Evolutionary conservation across 2,888 invertebrate species (phyloP).

Genomic region (Erebia palarica): DNA sequence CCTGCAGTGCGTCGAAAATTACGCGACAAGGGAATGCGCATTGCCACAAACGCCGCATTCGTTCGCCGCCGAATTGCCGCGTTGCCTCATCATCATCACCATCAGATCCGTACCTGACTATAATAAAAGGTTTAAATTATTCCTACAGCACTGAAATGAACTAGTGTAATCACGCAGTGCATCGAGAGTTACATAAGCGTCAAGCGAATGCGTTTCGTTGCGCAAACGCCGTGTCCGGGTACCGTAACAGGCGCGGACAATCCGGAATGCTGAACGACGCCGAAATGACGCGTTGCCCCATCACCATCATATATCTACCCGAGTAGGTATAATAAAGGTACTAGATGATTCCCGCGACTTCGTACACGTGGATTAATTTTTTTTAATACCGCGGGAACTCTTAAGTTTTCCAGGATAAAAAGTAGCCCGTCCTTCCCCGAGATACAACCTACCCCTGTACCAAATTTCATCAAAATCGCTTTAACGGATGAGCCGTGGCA

Average conservation of each 20-base stretch:
- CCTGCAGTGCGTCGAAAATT: constrained; percentile 58
- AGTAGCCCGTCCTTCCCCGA: no score
- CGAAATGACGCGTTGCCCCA: constrained; percentile 72
- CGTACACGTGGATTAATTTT: no score
- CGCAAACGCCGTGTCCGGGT: constrained; percentile 73
- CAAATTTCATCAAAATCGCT: no score
- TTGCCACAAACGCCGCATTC: constrained; percentile 72
- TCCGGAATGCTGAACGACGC: constrained; percentile 77
- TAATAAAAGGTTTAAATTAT: no score
- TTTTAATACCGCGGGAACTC: no score
- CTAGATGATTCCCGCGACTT: no score
- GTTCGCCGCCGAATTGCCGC: constrained; percentile 70
- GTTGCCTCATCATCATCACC: constrained; percentile 26
- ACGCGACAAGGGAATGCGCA: constrained; percentile 64
- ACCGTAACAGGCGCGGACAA: constrained; percentile 71
- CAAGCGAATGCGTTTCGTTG: constrained; percentile 67
- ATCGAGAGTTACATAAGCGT: constrained; percentile 66
- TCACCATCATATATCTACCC: constrained; percentile 11
- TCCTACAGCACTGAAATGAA: constrained; percentile 21
- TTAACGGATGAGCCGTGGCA: no score
- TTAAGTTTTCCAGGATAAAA: no score
- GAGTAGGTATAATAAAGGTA: neutral
- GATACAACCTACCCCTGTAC: no score
- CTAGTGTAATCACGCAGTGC: constrained; percentile 58
- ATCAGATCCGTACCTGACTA: no score